Base-by-base conservation (phyloP, 2,113 vertebrate genomes). In the Danionella cerebrum region DNA sequence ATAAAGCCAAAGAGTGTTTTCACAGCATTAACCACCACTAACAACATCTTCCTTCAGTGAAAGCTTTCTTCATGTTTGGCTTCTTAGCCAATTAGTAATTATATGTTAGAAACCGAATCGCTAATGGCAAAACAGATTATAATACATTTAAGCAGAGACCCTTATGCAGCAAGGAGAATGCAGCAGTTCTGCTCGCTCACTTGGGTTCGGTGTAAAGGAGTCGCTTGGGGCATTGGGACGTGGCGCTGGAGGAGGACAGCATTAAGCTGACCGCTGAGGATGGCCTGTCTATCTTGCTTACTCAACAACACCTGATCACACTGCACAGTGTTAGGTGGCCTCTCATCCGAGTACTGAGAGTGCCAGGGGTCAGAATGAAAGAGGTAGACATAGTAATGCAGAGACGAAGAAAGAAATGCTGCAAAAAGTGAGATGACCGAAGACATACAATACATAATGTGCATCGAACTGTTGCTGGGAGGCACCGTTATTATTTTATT, bases 241-340 rank as follows among this genome's bases (percentile, higher is more conserved):
- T 50, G 24, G 29, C 38, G 9, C 52, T 54, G 41, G 48, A 71
- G 73, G 69, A 83, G 84, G 86, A 87, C 85, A 86, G 83, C 86
- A 88, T 86, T 88, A 86, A 88, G 85, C 86, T 88, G 88, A 90
- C 83, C 85, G 81, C 76, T 71, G 81, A 83, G 86, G 85, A 86
- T 82, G 74, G 78, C 71, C 59, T 77, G 9, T 60, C 80, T 79
- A 83, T 86, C 77, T 71, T 27, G 87, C 88, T 89, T 87, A 88
- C 79, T 90, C 85, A 67, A 83, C 86, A 90, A 89, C 86, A 90
- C 84, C 84, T 79, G 88, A 90, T 90, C 85, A 86, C 81, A 85
- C 83, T 76, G 76, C 79, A 81, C 83, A 83, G 87, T 83, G 84
- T 85, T 84, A 73, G 84, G 82, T 85, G 83, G 84, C 85, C 84